These are phyloP conservation scores for Cephalopachus bancanus DNA, from an alignment of 2,797 vertebrate genomes.

Conservation along the genomic window DNA sequence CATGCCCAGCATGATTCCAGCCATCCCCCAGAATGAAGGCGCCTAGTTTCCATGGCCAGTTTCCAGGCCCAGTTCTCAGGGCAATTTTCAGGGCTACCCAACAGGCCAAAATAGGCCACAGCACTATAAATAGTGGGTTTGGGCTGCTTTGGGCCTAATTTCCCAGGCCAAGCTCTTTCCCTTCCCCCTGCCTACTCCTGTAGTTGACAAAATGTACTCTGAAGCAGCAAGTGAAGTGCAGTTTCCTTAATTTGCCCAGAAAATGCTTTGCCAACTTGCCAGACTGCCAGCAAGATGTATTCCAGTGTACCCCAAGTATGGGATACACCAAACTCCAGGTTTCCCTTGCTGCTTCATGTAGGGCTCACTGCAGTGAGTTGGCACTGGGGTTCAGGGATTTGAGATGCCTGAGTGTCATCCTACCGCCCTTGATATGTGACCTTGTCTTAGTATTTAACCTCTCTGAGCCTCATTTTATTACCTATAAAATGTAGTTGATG, in stretches of 20 bases:
- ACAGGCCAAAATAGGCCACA: conserved; percentile 62
- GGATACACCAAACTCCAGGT: not conserved
- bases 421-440: not conserved
- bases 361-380: not conserved
- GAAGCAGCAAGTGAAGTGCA: not conserved
- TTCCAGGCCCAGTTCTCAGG: conserved; percentile 69
- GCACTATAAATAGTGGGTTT: conserved; percentile 70
- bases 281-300: not conserved
- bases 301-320: not conserved
- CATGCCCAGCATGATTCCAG: conserved; percentile 43
- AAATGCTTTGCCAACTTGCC: conserved; percentile 27
- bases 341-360: rapidly evolving
- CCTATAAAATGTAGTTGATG: not conserved
- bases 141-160: conserved; percentile 15
- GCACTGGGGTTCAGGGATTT: not conserved
- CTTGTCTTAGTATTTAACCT: not conserved
- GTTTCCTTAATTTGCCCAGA: not conserved
- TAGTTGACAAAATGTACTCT: conserved; percentile 31
- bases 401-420: not conserved
- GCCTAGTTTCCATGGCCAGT: conserved; percentile 48
- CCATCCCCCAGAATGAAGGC: conserved; percentile 50
- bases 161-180: conserved; percentile 50
- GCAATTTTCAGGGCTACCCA: conserved; percentile 53
- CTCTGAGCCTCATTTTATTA: not conserved
- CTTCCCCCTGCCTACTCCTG: not conserved